These are phyloP conservation scores for Oncorhynchus masou DNA, from an alignment of 2,113 vertebrate genomes.

Conservation along the genomic window DNA sequence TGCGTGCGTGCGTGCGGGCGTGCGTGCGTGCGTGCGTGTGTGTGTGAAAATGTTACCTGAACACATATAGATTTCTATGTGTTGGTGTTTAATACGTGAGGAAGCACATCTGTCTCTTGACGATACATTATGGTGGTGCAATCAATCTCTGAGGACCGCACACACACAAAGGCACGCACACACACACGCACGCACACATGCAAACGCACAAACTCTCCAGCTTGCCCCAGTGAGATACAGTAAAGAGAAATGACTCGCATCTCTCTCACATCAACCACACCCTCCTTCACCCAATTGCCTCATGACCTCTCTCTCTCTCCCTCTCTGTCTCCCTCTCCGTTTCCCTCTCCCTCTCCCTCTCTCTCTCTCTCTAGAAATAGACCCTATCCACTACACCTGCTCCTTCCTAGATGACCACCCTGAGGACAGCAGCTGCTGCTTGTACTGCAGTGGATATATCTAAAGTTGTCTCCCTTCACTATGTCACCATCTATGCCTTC, in stretches of 20 bases:
- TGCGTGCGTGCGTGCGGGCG: background rate
- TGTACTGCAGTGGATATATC: background rate
- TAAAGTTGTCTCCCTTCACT: no score
- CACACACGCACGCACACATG: background rate
- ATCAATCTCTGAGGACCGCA: slow-evolving; percentile 11
- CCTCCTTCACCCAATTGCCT: background rate
- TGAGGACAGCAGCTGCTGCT: slow-evolving; percentile 47
- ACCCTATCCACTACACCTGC: slow-evolving; percentile 60
- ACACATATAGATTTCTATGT: background rate
- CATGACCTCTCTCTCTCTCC: background rate
- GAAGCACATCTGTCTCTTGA: slow-evolving; percentile 43
- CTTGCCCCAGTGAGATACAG: no score
- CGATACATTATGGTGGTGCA: slow-evolving; percentile 9
- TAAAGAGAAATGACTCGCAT: no score
- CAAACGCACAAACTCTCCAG: background rate
- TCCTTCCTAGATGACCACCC: slow-evolving; percentile 68
- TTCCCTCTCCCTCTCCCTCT: background rate
- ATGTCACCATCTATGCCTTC: no score
- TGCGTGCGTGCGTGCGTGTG: background rate
- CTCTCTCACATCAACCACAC: background rate
- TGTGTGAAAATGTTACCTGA: slow-evolving; percentile 9
- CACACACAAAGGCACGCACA: background rate
- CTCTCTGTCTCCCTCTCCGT: no score
- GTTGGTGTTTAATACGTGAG: slow-evolving; percentile 40
- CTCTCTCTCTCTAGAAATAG: slow-evolving; percentile 16